Percentiles rank a stretch among this genome's conserved stretches.
Conservation (phyloP, 2,888 invertebrate genomes). For the Diadromus collaris region DNA sequence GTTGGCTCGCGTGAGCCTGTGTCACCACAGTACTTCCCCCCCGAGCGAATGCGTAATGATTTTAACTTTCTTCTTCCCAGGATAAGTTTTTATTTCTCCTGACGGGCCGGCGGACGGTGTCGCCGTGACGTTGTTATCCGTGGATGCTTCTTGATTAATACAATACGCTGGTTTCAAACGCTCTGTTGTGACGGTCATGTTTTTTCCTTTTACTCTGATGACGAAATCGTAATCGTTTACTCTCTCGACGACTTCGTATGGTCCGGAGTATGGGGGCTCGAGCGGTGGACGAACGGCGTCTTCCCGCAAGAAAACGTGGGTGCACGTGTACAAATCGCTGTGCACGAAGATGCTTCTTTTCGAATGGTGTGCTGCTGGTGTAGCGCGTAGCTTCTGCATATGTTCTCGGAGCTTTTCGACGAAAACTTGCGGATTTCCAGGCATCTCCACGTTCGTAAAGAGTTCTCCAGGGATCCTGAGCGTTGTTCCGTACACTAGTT, state of each 20-base stretch:
- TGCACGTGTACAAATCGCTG: conserved; percentile 29
- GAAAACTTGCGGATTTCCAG: conserved; percentile 34
- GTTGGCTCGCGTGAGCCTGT: not conserved
- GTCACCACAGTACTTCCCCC: conserved; percentile 6
- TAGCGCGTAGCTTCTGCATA: conserved; percentile 36
- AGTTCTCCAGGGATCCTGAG: conserved; percentile 57
- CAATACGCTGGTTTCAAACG: not conserved
- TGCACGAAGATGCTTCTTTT: conserved; percentile 27
- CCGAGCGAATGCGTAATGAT: not conserved
- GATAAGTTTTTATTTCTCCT: not conserved
- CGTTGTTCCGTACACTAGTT: conserved; percentile 59
- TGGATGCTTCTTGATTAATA: not conserved
- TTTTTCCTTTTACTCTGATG: not conserved
- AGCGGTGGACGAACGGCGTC: conserved; percentile 32
- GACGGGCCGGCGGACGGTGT: not conserved
- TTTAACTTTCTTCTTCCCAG: not conserved
- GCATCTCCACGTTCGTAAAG: conserved; percentile 7
- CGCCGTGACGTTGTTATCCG: not conserved
- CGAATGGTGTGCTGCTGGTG: conserved; percentile 35
- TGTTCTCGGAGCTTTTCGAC: conserved; percentile 37
- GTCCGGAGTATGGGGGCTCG: conserved; percentile 38
- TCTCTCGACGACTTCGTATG: conserved; percentile 17
- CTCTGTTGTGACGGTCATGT: not conserved
- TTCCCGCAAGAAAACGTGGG: conserved; percentile 32
- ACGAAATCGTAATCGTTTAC: not conserved